Evolutionary conservation across 2,888 invertebrate genomes (phyloP), one percentile per base, ranked within the genome.

Genomic region (Phasia obesa): DNA sequence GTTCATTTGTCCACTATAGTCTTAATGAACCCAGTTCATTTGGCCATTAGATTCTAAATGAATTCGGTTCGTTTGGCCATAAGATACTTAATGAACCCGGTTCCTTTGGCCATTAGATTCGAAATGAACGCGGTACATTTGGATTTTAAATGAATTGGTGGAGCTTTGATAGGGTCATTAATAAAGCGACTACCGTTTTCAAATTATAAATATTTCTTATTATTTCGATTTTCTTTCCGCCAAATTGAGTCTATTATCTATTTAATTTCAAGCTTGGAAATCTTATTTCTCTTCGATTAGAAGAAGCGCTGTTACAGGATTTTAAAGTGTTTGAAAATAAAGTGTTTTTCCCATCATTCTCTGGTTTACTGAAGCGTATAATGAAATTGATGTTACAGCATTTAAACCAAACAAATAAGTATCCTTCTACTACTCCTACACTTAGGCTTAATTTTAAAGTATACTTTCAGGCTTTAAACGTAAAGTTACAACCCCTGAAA

Each of bases 381-480:
- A 44, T 62, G 15, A 35, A 49, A 65, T 35, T 35, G 23, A 23
- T 6, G 35, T 47, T 47, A 51, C 60, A 13, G 7, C n/a, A 23
- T 21, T 51, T 35, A 31, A 49, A 31, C 1, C 31, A 31, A 31
- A 15, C 44, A 65, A 21, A 62, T 19, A 31, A 27, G 31, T 49
- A 23, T 25, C 17, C 11, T 17, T 23, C 13, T 42, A 17, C 13
- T 17, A 7, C 31, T 9, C 6, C 42, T 53, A 65, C 42, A 53
- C 11, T 47, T 2, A 47, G 19, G 19, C 21, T 1, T n/a, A n/a
- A 21, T 62, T 42, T 55, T 15, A 42, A 67, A 76, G 51, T 21
- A 60, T 60, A 38, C 67, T 60, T 44, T 59, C 13, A 60, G 70
- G 42, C 53, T 59, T 21, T 9, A 67, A 49, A 15, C 19, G n/a